Conservation (phyloP, 1,140 invertebrate genomes). For the Monochamus saltuarius region DNA sequence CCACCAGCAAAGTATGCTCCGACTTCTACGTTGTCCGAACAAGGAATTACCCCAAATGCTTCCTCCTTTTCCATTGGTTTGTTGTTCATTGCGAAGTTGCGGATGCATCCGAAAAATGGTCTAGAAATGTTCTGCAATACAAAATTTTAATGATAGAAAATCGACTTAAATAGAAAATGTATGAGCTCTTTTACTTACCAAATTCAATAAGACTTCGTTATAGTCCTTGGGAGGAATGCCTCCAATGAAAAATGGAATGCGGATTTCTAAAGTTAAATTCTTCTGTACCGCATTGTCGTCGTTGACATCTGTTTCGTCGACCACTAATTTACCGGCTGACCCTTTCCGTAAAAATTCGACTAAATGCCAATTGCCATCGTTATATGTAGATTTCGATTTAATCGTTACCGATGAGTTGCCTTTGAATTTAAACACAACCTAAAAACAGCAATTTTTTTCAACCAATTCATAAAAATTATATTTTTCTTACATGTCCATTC, state of each 20-base stretch:
- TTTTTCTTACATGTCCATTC: conserved; percentile 67
- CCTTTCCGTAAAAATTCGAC: conserved; percentile 62
- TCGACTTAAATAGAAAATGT: too few relatives aligned
- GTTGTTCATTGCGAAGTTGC: conserved; percentile 74
- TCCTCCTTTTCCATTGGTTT: conserved; percentile 61
- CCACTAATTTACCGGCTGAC: conserved; percentile 63
- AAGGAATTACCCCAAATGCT: conserved; percentile 68
- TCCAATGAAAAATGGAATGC: conserved; percentile 77
- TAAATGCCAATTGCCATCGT: conserved; percentile 88
- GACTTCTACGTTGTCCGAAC: conserved; percentile 78
- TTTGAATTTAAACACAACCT: conserved; percentile 72
- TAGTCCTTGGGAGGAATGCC: conserved; percentile 54
- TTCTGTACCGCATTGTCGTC: conserved; percentile 58
- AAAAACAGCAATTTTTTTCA: conserved; percentile 26
- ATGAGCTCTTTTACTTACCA: too few relatives aligned
- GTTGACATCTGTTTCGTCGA: conserved; percentile 64
- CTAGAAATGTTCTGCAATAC: conserved; percentile 49
- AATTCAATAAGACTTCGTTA: conserved; percentile 38
- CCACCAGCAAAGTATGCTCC: conserved; percentile 87
- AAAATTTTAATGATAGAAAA: too few relatives aligned
- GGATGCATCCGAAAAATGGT: conserved; percentile 86
- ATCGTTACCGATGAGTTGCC: conserved; percentile 68
- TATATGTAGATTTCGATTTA: conserved; percentile 60
- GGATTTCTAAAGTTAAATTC: conserved; percentile 62
- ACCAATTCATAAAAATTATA: too few relatives aligned